A percentile compares a stretch with the other conserved stretches of the same genome.
phyloP scores from a whole-genome alignment of 2,888 invertebrate genomes.

The Lasioglossum vierecki region DNA sequence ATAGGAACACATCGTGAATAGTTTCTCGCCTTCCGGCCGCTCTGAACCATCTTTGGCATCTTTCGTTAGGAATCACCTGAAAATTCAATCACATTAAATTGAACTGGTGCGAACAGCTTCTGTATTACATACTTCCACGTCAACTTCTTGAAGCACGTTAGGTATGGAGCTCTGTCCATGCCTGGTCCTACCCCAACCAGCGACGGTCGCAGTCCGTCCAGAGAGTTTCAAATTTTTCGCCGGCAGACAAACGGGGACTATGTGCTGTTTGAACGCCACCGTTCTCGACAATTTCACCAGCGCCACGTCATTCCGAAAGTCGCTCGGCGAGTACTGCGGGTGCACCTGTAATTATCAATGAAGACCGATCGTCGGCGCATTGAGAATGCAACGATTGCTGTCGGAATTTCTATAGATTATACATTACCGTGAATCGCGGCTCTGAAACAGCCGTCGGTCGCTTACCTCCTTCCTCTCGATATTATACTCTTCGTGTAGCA shows the following conservation, averaged over 20 bases:
- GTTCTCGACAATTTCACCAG: slow-evolving; percentile 91
- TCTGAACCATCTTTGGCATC: slow-evolving; percentile 96
- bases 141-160: slow-evolving; percentile 92
- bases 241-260: slow-evolving; percentile 96
- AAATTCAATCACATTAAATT: background rate
- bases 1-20: slow-evolving; percentile 96
- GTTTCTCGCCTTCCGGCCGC: slow-evolving; percentile 95
- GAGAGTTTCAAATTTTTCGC: slow-evolving; percentile 91
- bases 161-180: slow-evolving; percentile 96
- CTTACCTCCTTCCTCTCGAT: slow-evolving; percentile 93
- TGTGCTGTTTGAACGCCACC: slow-evolving; percentile 95
- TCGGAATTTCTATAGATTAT: background rate
- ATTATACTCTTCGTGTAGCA: slow-evolving; percentile 94
- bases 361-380: background rate
- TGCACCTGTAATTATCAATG: slow-evolving; percentile 86
- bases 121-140: slow-evolving; percentile 87
- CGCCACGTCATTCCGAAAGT: slow-evolving; percentile 96
- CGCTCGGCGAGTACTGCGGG: slow-evolving; percentile 94
- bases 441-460: background rate
- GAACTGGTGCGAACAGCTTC: background rate
- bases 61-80: slow-evolving; percentile 92
- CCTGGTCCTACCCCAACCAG: slow-evolving; percentile 96
- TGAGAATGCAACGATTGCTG: background rate
- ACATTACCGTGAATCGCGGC: background rate
- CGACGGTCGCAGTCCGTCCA: slow-evolving; percentile 95